These are phyloP conservation scores for Pempheris klunzingeri DNA, from an alignment of 2,797 vertebrate genomes.

Conservation along the genomic window DNA sequence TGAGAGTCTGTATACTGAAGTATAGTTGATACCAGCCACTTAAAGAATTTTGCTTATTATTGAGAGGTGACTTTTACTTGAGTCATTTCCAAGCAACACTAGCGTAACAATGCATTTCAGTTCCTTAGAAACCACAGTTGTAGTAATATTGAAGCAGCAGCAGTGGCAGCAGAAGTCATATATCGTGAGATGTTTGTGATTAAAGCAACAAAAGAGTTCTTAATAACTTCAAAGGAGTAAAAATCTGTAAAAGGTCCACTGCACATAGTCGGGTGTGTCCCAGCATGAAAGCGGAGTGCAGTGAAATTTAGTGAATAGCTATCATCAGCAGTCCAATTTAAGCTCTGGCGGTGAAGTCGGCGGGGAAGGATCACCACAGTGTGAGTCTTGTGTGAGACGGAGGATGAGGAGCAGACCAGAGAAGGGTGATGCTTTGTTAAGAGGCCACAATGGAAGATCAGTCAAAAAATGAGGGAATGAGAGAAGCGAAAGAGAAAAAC, in stretches of 20 bases:
- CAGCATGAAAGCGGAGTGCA: constrained; percentile 24
- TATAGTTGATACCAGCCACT: background rate
- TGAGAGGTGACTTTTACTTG: background rate
- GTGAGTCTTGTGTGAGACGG: constrained; percentile 19
- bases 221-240: constrained; percentile 21
- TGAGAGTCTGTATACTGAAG: background rate
- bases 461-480: constrained; percentile 46
- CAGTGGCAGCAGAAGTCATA: background rate
- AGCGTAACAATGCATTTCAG: background rate
- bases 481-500: constrained; percentile 12
- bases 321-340: constrained; percentile 57
- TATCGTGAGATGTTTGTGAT: constrained; percentile 6
- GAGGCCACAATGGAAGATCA: constrained; percentile 42
- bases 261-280: background rate
- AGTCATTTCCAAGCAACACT: background rate
- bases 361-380: constrained; percentile 38
- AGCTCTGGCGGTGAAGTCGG: constrained; percentile 46
- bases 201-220: constrained; percentile 2
- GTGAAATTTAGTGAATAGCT: constrained; percentile 45
- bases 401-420: constrained; percentile 12
- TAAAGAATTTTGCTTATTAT: background rate
- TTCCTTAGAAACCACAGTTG: background rate
- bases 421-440: constrained; percentile 51
- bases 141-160: background rate
- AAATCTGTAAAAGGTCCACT: constrained; percentile 6